These are phyloP conservation scores for Hipparchia semele DNA, from an alignment of 2,888 invertebrate genomes.

Conservation along the genomic window DNA sequence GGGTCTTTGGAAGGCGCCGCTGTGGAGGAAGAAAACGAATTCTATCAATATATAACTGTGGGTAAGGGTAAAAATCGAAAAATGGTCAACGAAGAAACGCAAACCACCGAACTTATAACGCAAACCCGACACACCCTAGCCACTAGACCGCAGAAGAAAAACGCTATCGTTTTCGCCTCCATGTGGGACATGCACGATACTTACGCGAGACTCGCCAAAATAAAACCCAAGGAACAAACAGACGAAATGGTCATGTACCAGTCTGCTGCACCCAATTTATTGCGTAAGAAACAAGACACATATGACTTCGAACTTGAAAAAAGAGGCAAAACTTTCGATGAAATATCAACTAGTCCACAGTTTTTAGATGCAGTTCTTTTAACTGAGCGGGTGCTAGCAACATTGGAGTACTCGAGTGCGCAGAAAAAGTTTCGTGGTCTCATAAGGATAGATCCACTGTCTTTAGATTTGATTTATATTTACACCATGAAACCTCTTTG, in stretches of 20 bases:
- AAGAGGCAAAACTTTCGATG: slow-evolving; percentile 56
- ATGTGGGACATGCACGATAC: slow-evolving; percentile 91
- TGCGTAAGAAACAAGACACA: slow-evolving; percentile 60
- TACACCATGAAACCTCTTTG: slow-evolving; percentile 87
- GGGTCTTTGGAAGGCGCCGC: slow-evolving; percentile 81
- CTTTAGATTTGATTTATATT: slow-evolving; percentile 85
- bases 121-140: slow-evolving; percentile 87
- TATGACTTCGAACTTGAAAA: slow-evolving; percentile 19
- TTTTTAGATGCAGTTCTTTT: slow-evolving; percentile 86
- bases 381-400: slow-evolving; percentile 88
- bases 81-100: slow-evolving; percentile 86
- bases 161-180: slow-evolving; percentile 86
- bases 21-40: slow-evolving; percentile 85
- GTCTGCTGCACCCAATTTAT: slow-evolving; percentile 58
- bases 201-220: slow-evolving; percentile 74
- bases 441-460: slow-evolving; percentile 83
- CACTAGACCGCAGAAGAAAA: slow-evolving; percentile 76
- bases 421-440: slow-evolving; percentile 89
- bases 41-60: slow-evolving; percentile 86
- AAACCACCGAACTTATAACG: slow-evolving; percentile 84
- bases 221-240: slow-evolving; percentile 55
- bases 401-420: slow-evolving; percentile 85
- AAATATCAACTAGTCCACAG: slow-evolving; percentile 55
- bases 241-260: slow-evolving; percentile 78
- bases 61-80: slow-evolving; percentile 87